Evolutionary conservation across 2,797 vertebrate genomes (phyloP), one percentile per base, ranked within the genome.

Genomic region (Rhyacichthys aspro): DNA sequence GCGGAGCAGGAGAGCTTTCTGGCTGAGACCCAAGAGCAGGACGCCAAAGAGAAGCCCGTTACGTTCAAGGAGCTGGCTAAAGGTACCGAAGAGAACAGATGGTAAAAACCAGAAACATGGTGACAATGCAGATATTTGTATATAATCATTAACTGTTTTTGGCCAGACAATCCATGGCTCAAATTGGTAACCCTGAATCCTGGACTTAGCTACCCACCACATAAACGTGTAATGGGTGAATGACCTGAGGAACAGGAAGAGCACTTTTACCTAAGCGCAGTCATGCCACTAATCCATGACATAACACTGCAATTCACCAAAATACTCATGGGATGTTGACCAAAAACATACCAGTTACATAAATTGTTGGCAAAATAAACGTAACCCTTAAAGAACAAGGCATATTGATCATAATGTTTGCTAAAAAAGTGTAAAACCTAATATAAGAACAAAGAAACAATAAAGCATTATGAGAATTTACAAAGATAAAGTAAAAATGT

Each of bases 1-100:
- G 49, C 61, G 0, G 90, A 93, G 63, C 90, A 90, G 67, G 90
- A 90, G 23, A 71, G 66, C 12, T 92, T 93, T 73, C 72, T 93
- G 2, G 83, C 87, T 0, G 79, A 79, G 17, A 82, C 54, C 48
- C 59, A 55, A 6, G 65, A 63, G 5, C 44, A 46, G 0, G 57
- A 81, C 6, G 78, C 83, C 8, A 88, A 86, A 67, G 81, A 85
- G 37, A 78, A 68, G 9, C 55, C 72, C 0, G 72, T 81, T 14
- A 65, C 52, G 0, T 86, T 93, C 23, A 11, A 70, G 19, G 75
- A 85, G 47, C 17, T 93, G 86, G 91, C 89, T 17, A 92, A 90
- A 92, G 92, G 91, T 93, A 78, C 3, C 10, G 3, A 16, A 57
- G 38, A 8, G 15, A 12, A 2, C 38, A 11, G 43, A 10, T 33